These are phyloP conservation scores for Seira musarum DNA, from an alignment of 2,888 invertebrate genomes.

Conservation along the genomic window DNA sequence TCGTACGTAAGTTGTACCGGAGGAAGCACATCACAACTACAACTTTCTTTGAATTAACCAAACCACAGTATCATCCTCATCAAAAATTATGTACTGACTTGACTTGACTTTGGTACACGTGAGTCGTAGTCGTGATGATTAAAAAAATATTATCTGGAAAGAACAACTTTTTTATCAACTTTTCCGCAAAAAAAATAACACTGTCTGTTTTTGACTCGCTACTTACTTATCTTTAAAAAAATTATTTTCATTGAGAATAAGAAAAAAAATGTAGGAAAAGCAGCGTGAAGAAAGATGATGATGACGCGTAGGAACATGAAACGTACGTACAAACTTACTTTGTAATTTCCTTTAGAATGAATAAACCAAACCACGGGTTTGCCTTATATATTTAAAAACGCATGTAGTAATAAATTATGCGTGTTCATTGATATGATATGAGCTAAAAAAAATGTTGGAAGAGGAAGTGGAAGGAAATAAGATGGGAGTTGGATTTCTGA, in stretches of 20 bases:
- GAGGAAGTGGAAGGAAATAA: constrained; percentile 34
- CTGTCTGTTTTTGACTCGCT: constrained; percentile 8
- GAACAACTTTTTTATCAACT: not conserved
- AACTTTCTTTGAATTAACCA: constrained; percentile 5
- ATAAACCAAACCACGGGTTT: not conserved
- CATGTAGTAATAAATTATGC: constrained; percentile 18
- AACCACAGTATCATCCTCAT: constrained; percentile 10
- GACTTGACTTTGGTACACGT: not conserved
- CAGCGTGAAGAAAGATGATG: not conserved
- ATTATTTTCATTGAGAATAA: constrained; percentile 3
- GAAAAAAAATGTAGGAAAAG: not conserved
- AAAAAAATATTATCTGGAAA: not conserved
- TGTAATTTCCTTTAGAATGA: constrained; percentile 46
- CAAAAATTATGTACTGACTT: constrained; percentile 1
- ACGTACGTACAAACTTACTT: not conserved
- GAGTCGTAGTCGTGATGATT: constrained; percentile 4
- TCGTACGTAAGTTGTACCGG: too few relatives aligned
- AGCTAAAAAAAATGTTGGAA: not conserved
- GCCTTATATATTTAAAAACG: constrained; percentile 3
- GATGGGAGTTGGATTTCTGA: constrained; percentile 23
- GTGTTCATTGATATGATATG: constrained; percentile 13
- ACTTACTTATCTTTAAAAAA: not conserved
- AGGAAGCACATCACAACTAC: not conserved
- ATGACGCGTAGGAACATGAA: not conserved
- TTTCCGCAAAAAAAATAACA: constrained; percentile 6